Evolutionary conservation across 2,113 vertebrate species (phyloP).

Genomic region (Elephantulus edwardii): DNA sequence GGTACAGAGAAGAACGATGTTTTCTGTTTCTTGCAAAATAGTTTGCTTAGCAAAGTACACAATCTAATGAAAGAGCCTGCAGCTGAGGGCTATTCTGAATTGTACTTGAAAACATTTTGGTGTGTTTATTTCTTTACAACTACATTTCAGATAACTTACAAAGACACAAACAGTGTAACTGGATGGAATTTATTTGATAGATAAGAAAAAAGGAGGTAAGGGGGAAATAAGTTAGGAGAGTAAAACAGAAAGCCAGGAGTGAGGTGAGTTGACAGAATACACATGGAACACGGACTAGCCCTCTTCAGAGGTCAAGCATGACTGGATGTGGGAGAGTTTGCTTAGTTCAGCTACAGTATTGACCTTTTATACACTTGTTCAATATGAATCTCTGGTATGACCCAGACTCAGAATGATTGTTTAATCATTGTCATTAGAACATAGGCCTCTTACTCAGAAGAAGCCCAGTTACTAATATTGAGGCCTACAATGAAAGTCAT

Average conservation of each 20-base stretch:
- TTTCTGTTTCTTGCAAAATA: constrained; percentile 60
- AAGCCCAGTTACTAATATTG: background rate
- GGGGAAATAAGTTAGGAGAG: background rate
- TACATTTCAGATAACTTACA: constrained; percentile 43
- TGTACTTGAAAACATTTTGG: constrained; percentile 56
- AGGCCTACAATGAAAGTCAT: background rate
- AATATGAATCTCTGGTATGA: background rate
- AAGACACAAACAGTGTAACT: constrained; percentile 15
- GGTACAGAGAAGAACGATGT: background rate
- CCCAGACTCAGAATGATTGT: background rate
- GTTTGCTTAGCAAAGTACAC: constrained; percentile 34
- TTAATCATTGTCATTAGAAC: background rate
- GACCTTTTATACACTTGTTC: background rate
- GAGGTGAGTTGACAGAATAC: background rate
- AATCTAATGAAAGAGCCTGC: constrained; percentile 34
- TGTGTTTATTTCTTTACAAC: constrained; percentile 56
- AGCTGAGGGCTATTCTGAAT: constrained; percentile 52
- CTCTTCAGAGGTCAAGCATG: too few species aligned
- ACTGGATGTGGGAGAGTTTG: background rate
- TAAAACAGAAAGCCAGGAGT: constrained; percentile 15
- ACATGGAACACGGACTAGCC: background rate
- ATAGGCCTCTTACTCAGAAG: background rate
- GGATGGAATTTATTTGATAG: constrained; percentile 42
- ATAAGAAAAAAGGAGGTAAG: constrained; percentile 8
- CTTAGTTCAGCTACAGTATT: background rate